A percentile compares a stretch with the other conserved stretches of the same genome.
Evolutionary conservation across 2,888 invertebrate species (phyloP).

Genomic region (Kuschelorhynchus macadamiae): DNA sequence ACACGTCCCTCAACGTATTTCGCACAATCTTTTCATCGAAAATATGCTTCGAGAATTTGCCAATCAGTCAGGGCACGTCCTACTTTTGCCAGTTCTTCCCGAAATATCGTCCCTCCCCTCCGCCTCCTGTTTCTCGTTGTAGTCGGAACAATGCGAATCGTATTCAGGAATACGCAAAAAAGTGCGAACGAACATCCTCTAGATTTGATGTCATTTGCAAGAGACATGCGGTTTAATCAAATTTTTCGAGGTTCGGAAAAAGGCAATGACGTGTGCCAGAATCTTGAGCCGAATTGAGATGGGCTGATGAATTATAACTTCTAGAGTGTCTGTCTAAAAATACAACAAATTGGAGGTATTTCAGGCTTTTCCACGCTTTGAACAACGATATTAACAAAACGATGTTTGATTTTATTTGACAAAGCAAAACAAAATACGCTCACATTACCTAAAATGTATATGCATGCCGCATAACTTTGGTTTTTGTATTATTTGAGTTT

Average conservation of each 20-base stretch:
- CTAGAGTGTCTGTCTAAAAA: no score
- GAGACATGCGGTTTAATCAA: slow-evolving; percentile 49
- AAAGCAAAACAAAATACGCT: no score
- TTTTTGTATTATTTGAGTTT: no score
- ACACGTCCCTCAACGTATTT: no score
- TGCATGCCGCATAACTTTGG: no score
- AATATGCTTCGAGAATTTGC: slow-evolving; percentile 27
- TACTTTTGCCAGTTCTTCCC: slow-evolving; percentile 23
- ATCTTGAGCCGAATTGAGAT: slow-evolving; percentile 34
- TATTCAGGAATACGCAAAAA: slow-evolving; percentile 39
- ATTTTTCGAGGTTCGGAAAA: slow-evolving; percentile 43
- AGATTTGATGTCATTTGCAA: slow-evolving; percentile 49
- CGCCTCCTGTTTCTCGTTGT: no score
- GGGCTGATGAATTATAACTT: slow-evolving; percentile 16
- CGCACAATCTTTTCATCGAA: slow-evolving; percentile 17
- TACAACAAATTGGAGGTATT: no score
- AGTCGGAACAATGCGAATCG: slow-evolving; percentile 30
- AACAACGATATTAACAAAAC: no score
- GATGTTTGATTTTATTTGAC: no score
- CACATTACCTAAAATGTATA: no score
- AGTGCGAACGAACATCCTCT: slow-evolving; percentile 43
- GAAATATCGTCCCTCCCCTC: slow-evolving; percentile 25
- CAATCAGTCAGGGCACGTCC: slow-evolving; percentile 33
- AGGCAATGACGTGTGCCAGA: slow-evolving; percentile 38
- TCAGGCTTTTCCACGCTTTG: no score